Percentiles rank a stretch among this genome's conserved stretches.
These are phyloP conservation scores for Apoda limacodes DNA, from an alignment of 2,888 invertebrate genomes.

Conservation along the genomic window DNA sequence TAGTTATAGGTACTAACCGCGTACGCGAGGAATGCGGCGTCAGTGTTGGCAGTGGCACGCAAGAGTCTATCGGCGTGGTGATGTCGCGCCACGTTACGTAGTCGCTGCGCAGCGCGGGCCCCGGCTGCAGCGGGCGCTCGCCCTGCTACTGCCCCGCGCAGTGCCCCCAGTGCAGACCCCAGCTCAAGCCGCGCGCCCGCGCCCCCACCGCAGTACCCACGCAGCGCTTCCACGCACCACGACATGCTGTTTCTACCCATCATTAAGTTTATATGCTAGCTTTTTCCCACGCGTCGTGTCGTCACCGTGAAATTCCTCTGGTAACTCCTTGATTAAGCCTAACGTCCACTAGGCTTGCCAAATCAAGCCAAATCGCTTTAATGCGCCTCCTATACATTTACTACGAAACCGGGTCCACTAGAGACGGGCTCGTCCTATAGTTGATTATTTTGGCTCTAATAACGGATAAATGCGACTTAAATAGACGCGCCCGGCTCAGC, in stretches of 20 bases:
- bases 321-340: too few species aligned
- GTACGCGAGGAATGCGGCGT: constrained; percentile 58
- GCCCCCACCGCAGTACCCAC: constrained; percentile 87
- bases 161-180: constrained; percentile 59
- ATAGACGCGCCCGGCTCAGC: neutral
- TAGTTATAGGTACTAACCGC: constrained; percentile 33
- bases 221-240: constrained; percentile 96
- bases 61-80: constrained; percentile 51
- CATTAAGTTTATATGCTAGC: too few species aligned
- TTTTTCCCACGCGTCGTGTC: too few species aligned
- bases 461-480: too few species aligned
- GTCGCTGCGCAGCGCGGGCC: constrained; percentile 38
- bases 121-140: constrained; percentile 26
- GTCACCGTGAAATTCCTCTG: too few species aligned
- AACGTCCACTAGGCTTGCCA: too few species aligned
- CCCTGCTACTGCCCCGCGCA: constrained; percentile 58
- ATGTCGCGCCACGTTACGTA: constrained; percentile 53
- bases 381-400: too few species aligned
- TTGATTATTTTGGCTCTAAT: too few species aligned
- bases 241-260: too few species aligned
- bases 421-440: too few species aligned
- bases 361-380: too few species aligned
- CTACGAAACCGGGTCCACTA: too few species aligned
- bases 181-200: constrained; percentile 79
- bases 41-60: constrained; percentile 55